Base-by-base conservation (phyloP, 2,113 vertebrate species). In the Scomber colias region DNA sequence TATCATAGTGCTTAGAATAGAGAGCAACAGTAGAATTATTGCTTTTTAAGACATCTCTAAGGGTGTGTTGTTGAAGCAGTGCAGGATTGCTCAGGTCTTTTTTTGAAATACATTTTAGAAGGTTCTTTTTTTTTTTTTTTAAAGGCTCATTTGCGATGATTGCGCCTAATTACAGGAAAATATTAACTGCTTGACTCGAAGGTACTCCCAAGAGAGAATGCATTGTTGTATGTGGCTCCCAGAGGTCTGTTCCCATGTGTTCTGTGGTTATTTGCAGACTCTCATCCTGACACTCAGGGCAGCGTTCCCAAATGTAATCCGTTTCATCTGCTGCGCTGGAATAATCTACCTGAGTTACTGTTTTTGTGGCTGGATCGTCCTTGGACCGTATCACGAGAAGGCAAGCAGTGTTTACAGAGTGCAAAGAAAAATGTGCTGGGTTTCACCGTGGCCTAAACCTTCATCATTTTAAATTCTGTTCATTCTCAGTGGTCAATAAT, bases 281-380 rank as follows among this genome's bases (percentile, higher is more conserved):
- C 80, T 95, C 85, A 71, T 93, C 87, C 81, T 95, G 77, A 98
- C 98, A 0, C 94, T 99, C 40, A 93, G 97, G 85, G 96, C 96
- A 31, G 97, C 97, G 0, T 93, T 98, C 46, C 97, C 97, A 44
- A 98, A 94, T 0, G 97, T 99, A 0, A 96, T 99, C 80, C 95
- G 97, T 4, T 99, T 99, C 92, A 96, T 96, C 88, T 97, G 97
- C 71, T 99, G 97, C 5, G 97, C 96, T 0, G 95, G 96, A 57
- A 97, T 99, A 91, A 98, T 99, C 88, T 99, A 98, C 87, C 90
- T 99, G 72, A 97, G 98, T 53, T 99, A 99, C 59, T 98, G 97
- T 79, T 97, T 99, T 85, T 99, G 98, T 51, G 97, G 98, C 5
- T 99, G 98, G 97, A 97, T 99, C 53, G 97, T 99, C 0, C 92